These are phyloP conservation scores for Cremastinae sp. DNA, from an alignment of 2,888 invertebrate species.

Conservation along the genomic window DNA sequence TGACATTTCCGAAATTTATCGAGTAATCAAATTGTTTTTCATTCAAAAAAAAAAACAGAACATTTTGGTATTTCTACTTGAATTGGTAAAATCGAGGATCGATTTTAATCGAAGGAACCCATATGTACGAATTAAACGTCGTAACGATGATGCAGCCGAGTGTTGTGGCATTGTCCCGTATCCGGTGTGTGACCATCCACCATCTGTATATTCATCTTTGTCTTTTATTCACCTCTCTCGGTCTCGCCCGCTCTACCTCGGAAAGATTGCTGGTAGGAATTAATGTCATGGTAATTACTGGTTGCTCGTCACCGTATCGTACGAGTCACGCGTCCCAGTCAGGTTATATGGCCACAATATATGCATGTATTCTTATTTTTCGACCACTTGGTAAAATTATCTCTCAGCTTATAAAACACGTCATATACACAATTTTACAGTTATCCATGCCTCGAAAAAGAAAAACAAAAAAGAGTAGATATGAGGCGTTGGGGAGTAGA, in stretches of 20 bases:
- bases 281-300: slow-evolving; percentile 63
- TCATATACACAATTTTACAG: too few species aligned
- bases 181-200: slow-evolving; percentile 51
- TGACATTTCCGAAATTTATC: background rate
- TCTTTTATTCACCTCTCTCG: slow-evolving; percentile 16
- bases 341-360: slow-evolving; percentile 34
- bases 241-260: slow-evolving; percentile 15
- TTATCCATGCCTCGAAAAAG: too few species aligned
- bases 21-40: background rate
- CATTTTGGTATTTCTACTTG: slow-evolving; percentile 10
- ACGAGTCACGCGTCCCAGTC: slow-evolving; percentile 55
- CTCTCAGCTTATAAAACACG: slow-evolving; percentile 8
- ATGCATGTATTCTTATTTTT: slow-evolving; percentile 28
- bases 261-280: slow-evolving; percentile 57
- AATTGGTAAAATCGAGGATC: too few species aligned
- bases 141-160: slow-evolving; percentile 27
- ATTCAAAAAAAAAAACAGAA: background rate
- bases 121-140: slow-evolving; percentile 15
- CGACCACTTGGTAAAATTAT: background rate
- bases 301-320: slow-evolving; percentile 51
- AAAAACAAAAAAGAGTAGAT: too few species aligned
- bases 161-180: slow-evolving; percentile 51
- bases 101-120: too few species aligned
- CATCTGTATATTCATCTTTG: slow-evolving; percentile 20
- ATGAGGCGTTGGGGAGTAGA: too few species aligned